Base-by-base conservation (phyloP, 2,797 vertebrate genomes). In the Vultur gryphus region DNA sequence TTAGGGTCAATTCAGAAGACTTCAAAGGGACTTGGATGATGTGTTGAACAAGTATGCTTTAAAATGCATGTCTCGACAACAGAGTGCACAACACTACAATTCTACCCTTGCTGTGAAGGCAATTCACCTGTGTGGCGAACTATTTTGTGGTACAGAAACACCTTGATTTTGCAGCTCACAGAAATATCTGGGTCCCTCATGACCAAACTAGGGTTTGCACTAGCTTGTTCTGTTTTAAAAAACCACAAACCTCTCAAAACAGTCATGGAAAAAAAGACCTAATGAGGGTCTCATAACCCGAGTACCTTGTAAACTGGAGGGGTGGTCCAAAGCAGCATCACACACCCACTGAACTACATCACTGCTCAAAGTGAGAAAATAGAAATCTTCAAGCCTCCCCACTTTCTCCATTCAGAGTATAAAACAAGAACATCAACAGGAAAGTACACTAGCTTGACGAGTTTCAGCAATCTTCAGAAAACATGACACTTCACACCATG, bases 401-500 rank as follows among this genome's bases (percentile, higher is more conserved):
- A 15, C 28, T 20, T 84, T 33, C 25, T 81, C 33, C n/a, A 37
- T 41, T 25, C 76, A 43, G 51, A 71, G 35, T 19, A 46, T 7
- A 7, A 31, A 75, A 19, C 54, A 66, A 55, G 39, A 86, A 17
- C 37, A 55, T 1, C 3, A 28, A 17, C 28, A 81, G 19, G 15
- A 43, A 52, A 71, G 29, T 9, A 43, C 13, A 11, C 4, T 10
- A 44, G 64, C 46, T 16, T 21, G 37, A 16, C 1, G 4, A 41
- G 8, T 13, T 65, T 8, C 16, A n/a, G 29, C 41, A 46, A 0
- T 10, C 52, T 71, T 39, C 37, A 49, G 28, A 58, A 82, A 28
- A 79, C 21, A 35, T 1, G 9, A 28, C 71, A 17, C 20, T 35
- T 69, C 28, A 44, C 7, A 59, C 6, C 13, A 35, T 0, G 0